Percentiles rank a stretch among this genome's conserved stretches.
Evolutionary conservation across 2,888 invertebrate species (phyloP).

Genomic region (Diaperis boleti): DNA sequence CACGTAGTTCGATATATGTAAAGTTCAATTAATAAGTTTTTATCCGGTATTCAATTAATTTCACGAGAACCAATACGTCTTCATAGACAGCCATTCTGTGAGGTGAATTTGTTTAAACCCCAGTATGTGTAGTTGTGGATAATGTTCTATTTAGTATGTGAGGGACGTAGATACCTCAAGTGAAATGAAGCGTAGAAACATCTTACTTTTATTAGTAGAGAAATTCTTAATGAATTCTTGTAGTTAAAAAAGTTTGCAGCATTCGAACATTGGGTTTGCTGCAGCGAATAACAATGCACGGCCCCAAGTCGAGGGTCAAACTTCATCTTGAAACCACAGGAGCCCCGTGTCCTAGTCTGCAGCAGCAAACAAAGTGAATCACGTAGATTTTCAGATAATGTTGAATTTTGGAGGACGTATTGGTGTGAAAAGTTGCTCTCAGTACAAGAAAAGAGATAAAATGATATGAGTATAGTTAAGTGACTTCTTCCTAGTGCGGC

Average conservation of each 20-base stretch:
- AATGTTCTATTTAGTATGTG: slow-evolving; percentile 62
- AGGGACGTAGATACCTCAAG: slow-evolving; percentile 62
- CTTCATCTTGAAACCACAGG: slow-evolving; percentile 59
- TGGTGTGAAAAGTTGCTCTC: slow-evolving; percentile 18
- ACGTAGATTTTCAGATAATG: slow-evolving; percentile 37
- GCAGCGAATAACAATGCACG: slow-evolving; percentile 65
- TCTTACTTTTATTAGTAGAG: slow-evolving; percentile 66
- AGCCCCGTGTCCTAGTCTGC: slow-evolving; percentile 49
- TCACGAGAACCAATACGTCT: too few relatives aligned
- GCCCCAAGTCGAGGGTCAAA: slow-evolving; percentile 60
- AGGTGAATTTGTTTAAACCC: neutral
- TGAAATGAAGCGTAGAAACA: slow-evolving; percentile 66
- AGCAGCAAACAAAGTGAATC: slow-evolving; percentile 42
- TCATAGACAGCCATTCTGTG: too few relatives aligned
- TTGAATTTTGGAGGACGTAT: slow-evolving; percentile 30
- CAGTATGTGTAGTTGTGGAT: neutral
- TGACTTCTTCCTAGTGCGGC: slow-evolving; percentile 54
- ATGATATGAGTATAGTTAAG: slow-evolving; percentile 49
- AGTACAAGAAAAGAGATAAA: slow-evolving; percentile 48
- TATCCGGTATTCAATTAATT: too few relatives aligned
- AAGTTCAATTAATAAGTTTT: too few relatives aligned
- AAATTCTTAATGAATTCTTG: slow-evolving; percentile 67
- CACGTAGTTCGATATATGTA: too few relatives aligned
- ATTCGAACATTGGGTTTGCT: slow-evolving; percentile 64
- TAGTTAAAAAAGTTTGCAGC: slow-evolving; percentile 67